These are phyloP conservation scores for Phalera bucephala DNA, from an alignment of 2,888 invertebrate genomes.

Conservation along the genomic window DNA sequence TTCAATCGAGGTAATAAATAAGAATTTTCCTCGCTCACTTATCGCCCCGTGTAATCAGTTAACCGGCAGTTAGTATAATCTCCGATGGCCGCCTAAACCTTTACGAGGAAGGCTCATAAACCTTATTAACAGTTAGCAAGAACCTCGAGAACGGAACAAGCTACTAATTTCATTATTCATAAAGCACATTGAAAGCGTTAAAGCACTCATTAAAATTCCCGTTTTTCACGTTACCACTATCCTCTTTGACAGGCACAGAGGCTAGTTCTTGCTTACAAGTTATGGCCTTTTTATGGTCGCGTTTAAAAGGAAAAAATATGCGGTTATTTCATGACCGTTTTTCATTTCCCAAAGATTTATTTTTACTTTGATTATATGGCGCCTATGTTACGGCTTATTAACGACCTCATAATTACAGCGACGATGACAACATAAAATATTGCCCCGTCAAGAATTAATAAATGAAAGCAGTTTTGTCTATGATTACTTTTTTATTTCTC, in stretches of 20 bases:
- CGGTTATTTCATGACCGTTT: conserved; percentile 72
- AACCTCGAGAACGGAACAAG: conserved; percentile 76
- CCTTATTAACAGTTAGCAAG: conserved; percentile 71
- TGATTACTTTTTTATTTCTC: conserved; percentile 8
- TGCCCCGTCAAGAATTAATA: conserved; percentile 52
- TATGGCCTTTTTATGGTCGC: conserved; percentile 73
- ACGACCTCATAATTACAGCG: conserved; percentile 68
- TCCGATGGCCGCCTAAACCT: conserved; percentile 53
- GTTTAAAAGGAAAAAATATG: conserved; percentile 73
- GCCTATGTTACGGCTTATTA: conserved; percentile 72
- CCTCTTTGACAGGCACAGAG: conserved; percentile 69
- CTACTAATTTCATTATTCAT: conserved; percentile 82
- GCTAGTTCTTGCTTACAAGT: conserved; percentile 72
- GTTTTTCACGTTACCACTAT: conserved; percentile 77
- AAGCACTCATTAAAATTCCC: conserved; percentile 76
- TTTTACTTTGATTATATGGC: conserved; percentile 75
- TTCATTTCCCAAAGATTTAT: conserved; percentile 75
- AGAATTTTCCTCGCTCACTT: too few relatives aligned
- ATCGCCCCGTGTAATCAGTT: conserved; percentile 19
- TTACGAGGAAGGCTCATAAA: conserved; percentile 68
- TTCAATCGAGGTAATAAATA: too few relatives aligned
- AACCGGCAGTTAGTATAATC: conserved; percentile 38
- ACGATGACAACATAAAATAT: conserved; percentile 69
- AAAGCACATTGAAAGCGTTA: conserved; percentile 81
- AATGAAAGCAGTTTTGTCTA: conserved; percentile 38